phyloP scores from a whole-genome alignment of 2,888 invertebrate genomes.

The Neoaliturus tenellus region DNA sequence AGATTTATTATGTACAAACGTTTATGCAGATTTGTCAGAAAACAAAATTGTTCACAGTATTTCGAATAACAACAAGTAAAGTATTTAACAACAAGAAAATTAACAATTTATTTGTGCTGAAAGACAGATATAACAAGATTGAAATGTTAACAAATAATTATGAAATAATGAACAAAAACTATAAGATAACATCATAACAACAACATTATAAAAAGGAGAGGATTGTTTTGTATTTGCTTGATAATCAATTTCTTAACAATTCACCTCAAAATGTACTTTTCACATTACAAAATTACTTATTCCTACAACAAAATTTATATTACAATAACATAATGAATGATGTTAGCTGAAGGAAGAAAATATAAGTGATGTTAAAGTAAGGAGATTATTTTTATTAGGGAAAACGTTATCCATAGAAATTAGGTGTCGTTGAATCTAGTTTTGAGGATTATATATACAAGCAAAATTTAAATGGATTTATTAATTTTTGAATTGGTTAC shows the following conservation, averaged over 20 bases:
- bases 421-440: too few species aligned
- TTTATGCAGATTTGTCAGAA: not conserved
- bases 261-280: not conserved
- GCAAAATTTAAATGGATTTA: too few species aligned
- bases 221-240: not conserved
- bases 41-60: not conserved
- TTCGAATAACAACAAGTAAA: not conserved
- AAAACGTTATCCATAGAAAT: too few species aligned
- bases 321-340: not conserved
- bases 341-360: not conserved
- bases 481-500: too few species aligned
- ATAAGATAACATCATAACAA: not conserved
- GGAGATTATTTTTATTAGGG: not conserved
- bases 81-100: conserved; percentile 22
- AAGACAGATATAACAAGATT: conserved; percentile 45
- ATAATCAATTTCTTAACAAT: too few species aligned
- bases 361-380: not conserved
- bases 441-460: too few species aligned
- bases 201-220: not conserved
- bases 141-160: conserved; percentile 25
- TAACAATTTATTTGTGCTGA: conserved; percentile 44
- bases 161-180: not conserved
- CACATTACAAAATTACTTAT: not conserved
- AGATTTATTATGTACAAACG: not conserved
- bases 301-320: not conserved